Conservation (phyloP, 2,113 vertebrate species). For the Leptobrachium leishanense region DNA sequence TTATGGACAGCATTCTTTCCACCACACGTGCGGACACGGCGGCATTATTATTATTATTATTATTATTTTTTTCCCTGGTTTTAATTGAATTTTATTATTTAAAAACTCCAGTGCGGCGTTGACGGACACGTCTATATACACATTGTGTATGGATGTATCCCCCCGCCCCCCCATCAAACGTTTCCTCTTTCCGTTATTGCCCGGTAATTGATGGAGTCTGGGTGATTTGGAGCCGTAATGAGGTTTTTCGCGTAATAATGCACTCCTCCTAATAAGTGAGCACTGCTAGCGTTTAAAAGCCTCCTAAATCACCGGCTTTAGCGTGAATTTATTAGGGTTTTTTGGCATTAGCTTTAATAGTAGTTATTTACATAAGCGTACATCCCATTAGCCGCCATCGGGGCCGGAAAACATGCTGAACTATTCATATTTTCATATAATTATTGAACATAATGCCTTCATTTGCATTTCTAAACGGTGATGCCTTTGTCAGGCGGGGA, state of each 20-base stretch:
- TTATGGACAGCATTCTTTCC: no score
- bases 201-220: conserved; percentile 81
- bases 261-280: conserved; percentile 82
- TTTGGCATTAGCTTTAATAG: conserved; percentile 86
- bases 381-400: conserved; percentile 84
- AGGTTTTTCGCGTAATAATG: conserved; percentile 81
- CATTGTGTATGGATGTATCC: no score
- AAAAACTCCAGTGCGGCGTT: no score
- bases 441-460: conserved; percentile 86
- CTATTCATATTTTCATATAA: conserved; percentile 87
- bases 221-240: conserved; percentile 80
- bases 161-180: conserved; percentile 37
- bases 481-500: conserved; percentile 81
- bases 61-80: no score
- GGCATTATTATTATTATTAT: no score
- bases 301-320: conserved; percentile 84
- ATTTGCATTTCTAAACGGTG: conserved; percentile 85
- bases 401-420: conserved; percentile 86
- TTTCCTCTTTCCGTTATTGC: conserved; percentile 81
- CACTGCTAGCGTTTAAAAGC: conserved; percentile 82
- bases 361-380: conserved; percentile 86
- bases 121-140: no score
- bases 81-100: no score
- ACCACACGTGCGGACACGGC: no score
- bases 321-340: conserved; percentile 82